Conservation (phyloP, 2,797 vertebrate species). For the Poecilia picta region DNA sequence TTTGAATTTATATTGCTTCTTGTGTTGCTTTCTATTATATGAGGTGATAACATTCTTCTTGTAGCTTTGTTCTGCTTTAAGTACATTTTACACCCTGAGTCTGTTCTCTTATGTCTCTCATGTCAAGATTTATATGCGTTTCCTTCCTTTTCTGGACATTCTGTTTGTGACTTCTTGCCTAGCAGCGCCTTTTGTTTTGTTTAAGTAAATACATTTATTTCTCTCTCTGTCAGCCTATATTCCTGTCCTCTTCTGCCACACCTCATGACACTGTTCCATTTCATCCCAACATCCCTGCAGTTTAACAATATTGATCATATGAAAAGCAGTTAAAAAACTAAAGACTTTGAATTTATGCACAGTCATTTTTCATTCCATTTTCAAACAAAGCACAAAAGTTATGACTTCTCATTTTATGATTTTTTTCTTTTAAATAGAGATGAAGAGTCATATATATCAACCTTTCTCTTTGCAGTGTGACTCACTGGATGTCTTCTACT, state of each 20-base stretch:
- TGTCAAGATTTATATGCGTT: not conserved
- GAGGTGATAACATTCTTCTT: not conserved
- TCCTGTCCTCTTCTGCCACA: not conserved
- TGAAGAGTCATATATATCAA: not conserved
- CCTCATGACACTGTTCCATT: not conserved
- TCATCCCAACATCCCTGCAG: not conserved
- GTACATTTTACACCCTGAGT: not conserved
- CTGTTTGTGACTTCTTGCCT: conserved; percentile 7
- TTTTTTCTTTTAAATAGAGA: not conserved
- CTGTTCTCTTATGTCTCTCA: not conserved
- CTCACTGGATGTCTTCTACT: not conserved
- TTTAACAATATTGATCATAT: not conserved
- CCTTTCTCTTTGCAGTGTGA: not conserved
- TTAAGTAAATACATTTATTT: conserved; percentile 4
- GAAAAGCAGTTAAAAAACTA: not conserved
- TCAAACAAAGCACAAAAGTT: not conserved
- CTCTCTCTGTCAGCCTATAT: not conserved
- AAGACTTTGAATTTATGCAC: not conserved
- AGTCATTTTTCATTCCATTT: not conserved
- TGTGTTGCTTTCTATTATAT: not conserved
- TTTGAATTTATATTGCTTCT: not conserved
- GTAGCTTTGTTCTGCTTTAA: not conserved
- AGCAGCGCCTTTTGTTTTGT: conserved; percentile 1
- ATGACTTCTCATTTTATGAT: not conserved
- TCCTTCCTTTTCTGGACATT: not conserved